Evolutionary conservation across 2,797 vertebrate genomes (phyloP).

Genomic region (Chelmon rostratus): DNA sequence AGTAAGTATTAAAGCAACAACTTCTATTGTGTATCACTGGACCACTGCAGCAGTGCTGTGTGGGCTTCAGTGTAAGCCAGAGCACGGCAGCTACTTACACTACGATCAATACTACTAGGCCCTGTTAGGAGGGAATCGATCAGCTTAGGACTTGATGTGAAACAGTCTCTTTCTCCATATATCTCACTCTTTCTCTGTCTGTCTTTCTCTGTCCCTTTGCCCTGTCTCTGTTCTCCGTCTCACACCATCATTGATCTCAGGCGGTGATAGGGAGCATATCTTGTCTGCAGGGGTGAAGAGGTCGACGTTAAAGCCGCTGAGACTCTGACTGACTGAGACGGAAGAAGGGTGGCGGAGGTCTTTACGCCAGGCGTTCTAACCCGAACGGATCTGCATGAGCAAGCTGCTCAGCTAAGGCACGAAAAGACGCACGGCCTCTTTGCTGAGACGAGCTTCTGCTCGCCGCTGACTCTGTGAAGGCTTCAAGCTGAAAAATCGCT

Average conservation of each 20-base stretch:
- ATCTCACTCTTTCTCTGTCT: slow-evolving; percentile 54
- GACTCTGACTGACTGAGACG: slow-evolving; percentile 60
- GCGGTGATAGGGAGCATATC: slow-evolving; percentile 64
- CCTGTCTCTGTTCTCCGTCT: slow-evolving; percentile 51
- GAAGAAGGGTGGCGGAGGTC: slow-evolving; percentile 30
- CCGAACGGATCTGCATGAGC: slow-evolving; percentile 30
- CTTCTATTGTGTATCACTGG: slow-evolving; percentile 39
- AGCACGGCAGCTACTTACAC: slow-evolving; percentile 79
- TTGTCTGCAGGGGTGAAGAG: slow-evolving; percentile 61
- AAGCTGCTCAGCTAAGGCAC: neutral
- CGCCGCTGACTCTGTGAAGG: neutral
- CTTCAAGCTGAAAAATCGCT: slow-evolving; percentile 46
- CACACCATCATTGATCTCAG: slow-evolving; percentile 67
- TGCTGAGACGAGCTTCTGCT: slow-evolving; percentile 19
- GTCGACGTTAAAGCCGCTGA: slow-evolving; percentile 62
- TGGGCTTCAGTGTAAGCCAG: slow-evolving; percentile 72
- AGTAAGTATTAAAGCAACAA: slow-evolving; percentile 28
- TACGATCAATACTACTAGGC: slow-evolving; percentile 81
- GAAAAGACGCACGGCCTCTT: slow-evolving; percentile 1
- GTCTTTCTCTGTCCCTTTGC: slow-evolving; percentile 62
- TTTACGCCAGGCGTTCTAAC: slow-evolving; percentile 49
- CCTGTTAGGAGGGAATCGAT: slow-evolving; percentile 82
- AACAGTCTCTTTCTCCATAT: slow-evolving; percentile 71
- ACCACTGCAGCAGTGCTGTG: slow-evolving; percentile 57
- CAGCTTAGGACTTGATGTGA: slow-evolving; percentile 79